Evolutionary conservation across 2,888 invertebrate species (phyloP), one percentile per base, ranked within the genome.

Genomic region (Mactromeris polynyma): DNA sequence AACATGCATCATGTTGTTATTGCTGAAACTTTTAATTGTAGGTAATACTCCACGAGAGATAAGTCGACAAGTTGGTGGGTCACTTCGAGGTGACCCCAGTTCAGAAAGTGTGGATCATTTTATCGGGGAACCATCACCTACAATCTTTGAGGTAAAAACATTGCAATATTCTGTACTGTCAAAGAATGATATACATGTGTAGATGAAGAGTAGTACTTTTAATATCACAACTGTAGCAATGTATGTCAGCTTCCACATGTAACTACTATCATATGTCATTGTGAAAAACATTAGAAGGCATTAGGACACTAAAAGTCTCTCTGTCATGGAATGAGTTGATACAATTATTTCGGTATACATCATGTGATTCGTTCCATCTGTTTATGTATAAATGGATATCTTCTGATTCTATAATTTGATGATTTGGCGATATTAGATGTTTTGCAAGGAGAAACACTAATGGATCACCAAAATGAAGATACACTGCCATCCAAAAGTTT

Each of bases 121-220:
- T 46, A 83, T 93, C 0, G 93, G 92, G 14, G 93, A 93, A 81
- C 89, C 92, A 7, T 92, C 93, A 64, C 90, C 93, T 36, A 91
- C 93, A 21, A 90, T 92, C 54, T 93, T 93, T 84, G 93, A 93
- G 93, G 93, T 93, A 73, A 83, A 36, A n/a, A 0, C 9, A 26
- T 64, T 26, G 11, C 6, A 64, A n/a, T n/a, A n/a, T 64, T 46
- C 2, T 6, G 26, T 26, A 9, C 11, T 64, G 26, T 64, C 2
- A 6, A n/a, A 9, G 58, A 64, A 64, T 64, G n/a, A 64, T 17
- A 17, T 64, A 26, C n/a, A 26, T 64, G 26, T 64, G 3, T 64
- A 64, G 58, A 26, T 2, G 58, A 64, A 26, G 26, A 64, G 26
- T 64, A 64, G 58, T 26, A 64, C 3, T 64, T 26, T 64, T 64